Evolutionary conservation across 2,888 invertebrate genomes (phyloP), one percentile per base, ranked within the genome.

Genomic region (Leucophora obtusa): DNA sequence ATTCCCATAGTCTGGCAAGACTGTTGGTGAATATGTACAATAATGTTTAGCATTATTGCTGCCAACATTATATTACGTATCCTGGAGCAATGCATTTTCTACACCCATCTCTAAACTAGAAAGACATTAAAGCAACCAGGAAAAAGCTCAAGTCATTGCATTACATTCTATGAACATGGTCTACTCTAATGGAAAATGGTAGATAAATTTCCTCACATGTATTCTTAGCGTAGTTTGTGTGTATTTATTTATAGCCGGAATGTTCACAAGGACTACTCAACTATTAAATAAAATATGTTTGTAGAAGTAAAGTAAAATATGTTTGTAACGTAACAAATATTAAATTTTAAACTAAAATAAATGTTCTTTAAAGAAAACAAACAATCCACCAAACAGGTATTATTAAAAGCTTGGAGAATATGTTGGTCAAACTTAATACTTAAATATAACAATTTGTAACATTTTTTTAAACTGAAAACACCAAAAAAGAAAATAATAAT

Each of bases 51-150:
- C 65, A 66, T 77, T 77, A 77, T 66, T 65, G 59, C 77, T 66
- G 59, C 70, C 63, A 74, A 79, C 79, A 79, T 74, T 60, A 33
- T 65, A 79, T 74, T 62, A 68, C 58, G 54, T 72, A 76, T 74
- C 78, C 80, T 71, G 80, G 60, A 83, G 83, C 82, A 70, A 63
- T 73, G 75, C 69, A 75, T 73, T 47, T 47, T 24, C 62, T 56
- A 59, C 71, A 75, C 28, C 35, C 53, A 74, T 65, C 60, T 62
- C 72, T 63, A 47, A 69, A 60, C 56, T 73, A 71, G 72, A 54
- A 54, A 54, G 38, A 63, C 62, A 71, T 51, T 66, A 79, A 62
- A 50, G 71, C 66, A 68, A 68, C 66, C 50, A 59, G 74, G 35
- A 59, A 65, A 66, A 75, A 65, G 50, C 24, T 59, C 21, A 60